Base-by-base conservation (phyloP, 2,797 vertebrate genomes). In the Synaphobranchus kaupii region DNA sequence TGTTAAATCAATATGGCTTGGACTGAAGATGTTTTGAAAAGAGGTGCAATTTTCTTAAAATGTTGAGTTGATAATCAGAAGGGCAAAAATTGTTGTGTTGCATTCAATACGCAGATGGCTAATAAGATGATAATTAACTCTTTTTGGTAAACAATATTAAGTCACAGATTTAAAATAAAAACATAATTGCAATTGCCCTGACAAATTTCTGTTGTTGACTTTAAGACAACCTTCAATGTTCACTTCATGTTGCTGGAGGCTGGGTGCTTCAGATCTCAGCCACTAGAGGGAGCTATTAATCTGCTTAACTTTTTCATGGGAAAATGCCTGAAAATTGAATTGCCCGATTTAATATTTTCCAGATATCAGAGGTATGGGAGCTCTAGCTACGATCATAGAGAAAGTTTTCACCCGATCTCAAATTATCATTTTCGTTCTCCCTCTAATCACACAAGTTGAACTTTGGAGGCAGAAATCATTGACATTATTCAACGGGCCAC, bases 251-350 rank as follows among this genome's bases (percentile, higher is more conserved):
- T 31, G 82, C 25, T 44, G 34, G 20, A 22, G 4, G 8, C 28
- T 48, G 60, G 63, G 81, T 56, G 71, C 60, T 68, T 58, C 63
- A 56, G 60, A 58, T 28, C 22, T 54, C 22, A 25, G 63, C 50
- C 82, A 83, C 63, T 87, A 56, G 63, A 71, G 80, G 83, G 81
- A 84, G 86, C 66, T 76, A 47, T 58, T 48, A 76, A 10, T 58
- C 52, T 56, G 63, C 73, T 20, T 22, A 52, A 44, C 31, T 12
- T 83, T 25, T 83, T 50, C 34, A 52, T 25, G 9, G 63, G 28
- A 84, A 25, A 83, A 47, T 25, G n/a, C 80, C 47, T 56, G 56
- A 54, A 12, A 82, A 56, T n/a, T 34, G 3, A 56, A 83, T 68
- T 83, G 39, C 31, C 81, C 25, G 17, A 68, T 83, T 83, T 68